phyloP scores from a whole-genome alignment of 1,140 invertebrate species.

The Mycetomoellerius zeteki region DNA sequence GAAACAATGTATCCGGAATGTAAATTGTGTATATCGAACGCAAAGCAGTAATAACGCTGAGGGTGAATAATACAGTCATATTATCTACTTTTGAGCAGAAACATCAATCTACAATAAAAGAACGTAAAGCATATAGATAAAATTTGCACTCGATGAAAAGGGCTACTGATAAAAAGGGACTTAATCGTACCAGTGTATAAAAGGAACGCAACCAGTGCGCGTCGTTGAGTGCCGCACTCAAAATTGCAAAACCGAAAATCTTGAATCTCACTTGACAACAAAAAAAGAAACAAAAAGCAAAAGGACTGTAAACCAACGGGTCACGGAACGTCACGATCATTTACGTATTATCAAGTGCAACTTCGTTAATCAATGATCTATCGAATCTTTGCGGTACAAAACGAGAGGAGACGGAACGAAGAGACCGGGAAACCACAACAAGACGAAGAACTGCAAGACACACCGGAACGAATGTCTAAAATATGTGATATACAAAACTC shows the following conservation, averaged over 20 bases:
- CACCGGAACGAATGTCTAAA: conserved; percentile 74
- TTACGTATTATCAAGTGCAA: conserved; percentile 48
- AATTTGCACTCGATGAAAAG: conserved; percentile 54
- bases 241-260: conserved; percentile 25
- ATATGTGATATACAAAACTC: conserved; percentile 76
- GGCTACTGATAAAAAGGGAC: conserved; percentile 26
- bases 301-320: conserved; percentile 32
- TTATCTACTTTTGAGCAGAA: conserved; percentile 52
- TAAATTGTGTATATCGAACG: conserved; percentile 80
- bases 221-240: conserved; percentile 42
- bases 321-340: conserved; percentile 39
- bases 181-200: conserved; percentile 43
- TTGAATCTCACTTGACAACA: background rate
- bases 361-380: conserved; percentile 43
- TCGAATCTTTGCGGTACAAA: conserved; percentile 65
- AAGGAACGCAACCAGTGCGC: conserved; percentile 39
- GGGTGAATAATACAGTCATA: conserved; percentile 17
- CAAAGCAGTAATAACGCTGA: conserved; percentile 45
- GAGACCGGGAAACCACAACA: conserved; percentile 1
- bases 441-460: conserved; percentile 52
- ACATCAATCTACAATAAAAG: conserved; percentile 21
- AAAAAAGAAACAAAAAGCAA: background rate
- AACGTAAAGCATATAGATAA: conserved; percentile 39
- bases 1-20: conserved; percentile 70
- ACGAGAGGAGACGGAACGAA: background rate